Evolutionary conservation across 2,113 vertebrate genomes (phyloP), one percentile per base, ranked within the genome.

Genomic region (Hippocampus zosterae): DNA sequence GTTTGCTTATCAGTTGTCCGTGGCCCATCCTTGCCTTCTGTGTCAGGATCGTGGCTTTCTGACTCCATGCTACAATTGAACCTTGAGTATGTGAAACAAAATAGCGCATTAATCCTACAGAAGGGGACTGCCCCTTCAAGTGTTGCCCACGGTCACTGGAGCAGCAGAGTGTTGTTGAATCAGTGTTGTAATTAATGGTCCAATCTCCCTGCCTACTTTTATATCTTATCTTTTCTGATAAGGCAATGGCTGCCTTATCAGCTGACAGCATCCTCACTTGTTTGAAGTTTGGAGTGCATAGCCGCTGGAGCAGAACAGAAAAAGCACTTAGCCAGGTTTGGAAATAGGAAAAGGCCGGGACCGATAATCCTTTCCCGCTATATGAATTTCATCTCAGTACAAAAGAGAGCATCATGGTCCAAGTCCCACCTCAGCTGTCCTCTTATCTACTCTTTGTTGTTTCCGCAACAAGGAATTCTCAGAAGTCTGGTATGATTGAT

Each of bases 131-230:
- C 44, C 44, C 23, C n/a, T 52, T 4, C 13, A 18, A 72, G 40
- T 65, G 67, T 65, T 46, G 50, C 65, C 48, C 52, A 33, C 68
- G 68, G 79, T 83, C 84, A 68, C 74, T 78, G 69, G 84, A n/a
- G n/a, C n/a, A 76, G 75, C 60, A 75, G 75, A 77, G 75, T 82
- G 59, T 73, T 61, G 73, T 62, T 62, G 57, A 83, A 86, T 88
- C 88, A 66, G 89, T 88, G 78, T 60, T 69, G 66, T 80, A 76
- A 89, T 89, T 86, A 89, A 84, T 85, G 80, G 80, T 76, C 52
- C 72, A 74, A 77, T 74, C 67, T 66, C 69, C 50, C 33, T 41
- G 61, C 81, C 82, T 82, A 62, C 61, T 75, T 85, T 68, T 75
- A 79, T 75, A 69, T 75, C 61, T 62, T 62, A 90, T 91, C 88